phyloP scores from a whole-genome alignment of 2,888 invertebrate genomes.

The Lycia hirtaria region DNA sequence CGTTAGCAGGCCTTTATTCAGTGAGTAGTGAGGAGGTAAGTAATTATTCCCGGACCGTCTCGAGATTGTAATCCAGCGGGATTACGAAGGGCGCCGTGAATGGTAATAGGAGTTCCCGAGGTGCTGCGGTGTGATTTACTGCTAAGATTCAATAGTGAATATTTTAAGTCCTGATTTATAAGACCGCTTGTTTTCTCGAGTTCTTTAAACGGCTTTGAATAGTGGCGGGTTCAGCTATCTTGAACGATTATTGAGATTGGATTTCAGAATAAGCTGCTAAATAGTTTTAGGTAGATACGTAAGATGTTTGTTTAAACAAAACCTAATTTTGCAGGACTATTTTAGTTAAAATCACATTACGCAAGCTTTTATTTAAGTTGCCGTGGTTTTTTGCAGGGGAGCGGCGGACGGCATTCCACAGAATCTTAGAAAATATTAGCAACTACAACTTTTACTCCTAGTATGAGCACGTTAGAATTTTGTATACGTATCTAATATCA shows the following conservation, averaged over 20 bases:
- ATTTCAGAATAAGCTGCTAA: too few relatives aligned
- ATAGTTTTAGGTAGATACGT: neutral
- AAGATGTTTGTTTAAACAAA: too few relatives aligned
- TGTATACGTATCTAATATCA: too few relatives aligned
- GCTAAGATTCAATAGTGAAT: constrained; percentile 84
- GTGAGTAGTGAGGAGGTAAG: constrained; percentile 67
- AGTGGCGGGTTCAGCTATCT: constrained; percentile 1
- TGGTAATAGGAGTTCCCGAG: constrained; percentile 81
- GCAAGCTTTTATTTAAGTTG: too few relatives aligned
- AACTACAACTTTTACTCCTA: too few relatives aligned
- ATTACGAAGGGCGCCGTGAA: constrained; percentile 84
- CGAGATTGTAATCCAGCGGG: constrained; percentile 80
- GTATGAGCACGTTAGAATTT: too few relatives aligned
- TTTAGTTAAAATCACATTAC: too few relatives aligned
- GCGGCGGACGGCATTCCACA: too few relatives aligned
- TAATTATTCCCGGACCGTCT: constrained; percentile 83
- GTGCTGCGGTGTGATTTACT: constrained; percentile 83
- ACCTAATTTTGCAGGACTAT: too few relatives aligned
- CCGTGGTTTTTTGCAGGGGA: too few relatives aligned
- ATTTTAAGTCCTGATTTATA: constrained; percentile 81
- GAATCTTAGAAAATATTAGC: too few relatives aligned
- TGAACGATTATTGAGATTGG: neutral
- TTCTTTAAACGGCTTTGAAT: constrained; percentile 42
- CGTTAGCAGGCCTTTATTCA: constrained; percentile 60
- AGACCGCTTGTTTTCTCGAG: constrained; percentile 57